Conservation (phyloP, 2,888 invertebrate species). For the Bibio marci region DNA sequence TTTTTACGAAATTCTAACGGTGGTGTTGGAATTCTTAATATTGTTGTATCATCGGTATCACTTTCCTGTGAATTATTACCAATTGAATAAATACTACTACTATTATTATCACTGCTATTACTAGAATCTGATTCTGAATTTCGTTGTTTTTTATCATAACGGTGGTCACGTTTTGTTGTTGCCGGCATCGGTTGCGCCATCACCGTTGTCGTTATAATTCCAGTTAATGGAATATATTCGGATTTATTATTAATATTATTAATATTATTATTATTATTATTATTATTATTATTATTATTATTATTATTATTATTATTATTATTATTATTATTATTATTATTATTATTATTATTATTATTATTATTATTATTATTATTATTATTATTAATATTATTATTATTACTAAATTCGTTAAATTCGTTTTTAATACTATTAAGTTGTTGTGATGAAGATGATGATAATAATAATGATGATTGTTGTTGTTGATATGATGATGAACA, state of each 20-base stretch:
- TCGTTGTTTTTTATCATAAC: neutral
- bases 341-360: neutral
- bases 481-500: constrained; percentile 7
- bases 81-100: neutral
- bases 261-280: too few relatives aligned
- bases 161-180: too few relatives aligned
- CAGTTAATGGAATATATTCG: too few relatives aligned
- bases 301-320: neutral
- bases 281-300: too few relatives aligned
- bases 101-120: constrained; percentile 2
- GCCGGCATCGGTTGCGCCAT: too few relatives aligned
- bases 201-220: too few relatives aligned
- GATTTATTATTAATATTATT: too few relatives aligned
- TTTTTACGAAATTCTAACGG: neutral
- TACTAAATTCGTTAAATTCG: neutral
- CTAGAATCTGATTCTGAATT: neutral
- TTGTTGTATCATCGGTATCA: neutral
- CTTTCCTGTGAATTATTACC: neutral
- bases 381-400: neutral
- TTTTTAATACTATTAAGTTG: neutral
- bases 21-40: neutral
- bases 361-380: constrained; percentile 1
- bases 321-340: neutral
- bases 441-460: constrained; percentile 7
- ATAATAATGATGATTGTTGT: constrained; percentile 20